Evolutionary conservation across 2,113 vertebrate genomes (phyloP).

Genomic region (Suricata suricatta): DNA sequence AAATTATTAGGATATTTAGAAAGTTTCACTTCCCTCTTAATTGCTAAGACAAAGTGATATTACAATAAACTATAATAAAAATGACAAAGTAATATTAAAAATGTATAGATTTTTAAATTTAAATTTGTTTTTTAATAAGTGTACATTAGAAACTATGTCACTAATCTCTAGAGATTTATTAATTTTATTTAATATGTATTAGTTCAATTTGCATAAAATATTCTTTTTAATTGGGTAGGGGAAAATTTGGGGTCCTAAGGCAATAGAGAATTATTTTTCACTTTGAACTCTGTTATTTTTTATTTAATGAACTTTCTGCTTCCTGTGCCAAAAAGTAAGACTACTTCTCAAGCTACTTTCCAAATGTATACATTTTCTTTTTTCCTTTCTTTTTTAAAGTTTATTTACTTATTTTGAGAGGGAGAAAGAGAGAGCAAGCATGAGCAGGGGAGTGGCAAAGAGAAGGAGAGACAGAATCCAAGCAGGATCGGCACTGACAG

Average conservation of each 20-base stretch:
- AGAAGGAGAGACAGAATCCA: no score
- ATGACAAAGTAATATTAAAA: not conserved
- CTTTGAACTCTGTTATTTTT: slow-evolving; percentile 15
- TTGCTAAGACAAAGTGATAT: not conserved
- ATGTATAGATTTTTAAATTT: not conserved
- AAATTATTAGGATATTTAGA: not conserved
- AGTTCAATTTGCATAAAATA: slow-evolving; percentile 3
- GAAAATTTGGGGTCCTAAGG: not conserved
- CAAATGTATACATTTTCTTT: slow-evolving; percentile 32
- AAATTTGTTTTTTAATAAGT: slow-evolving; percentile 36
- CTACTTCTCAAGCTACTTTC: not conserved
- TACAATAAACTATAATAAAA: not conserved
- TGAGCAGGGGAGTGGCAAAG: no score
- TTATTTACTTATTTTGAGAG: no score
- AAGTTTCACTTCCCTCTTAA: not conserved
- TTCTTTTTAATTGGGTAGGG: not conserved
- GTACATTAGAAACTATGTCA: not conserved
- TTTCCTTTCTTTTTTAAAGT: no score
- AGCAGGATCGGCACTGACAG: no score
- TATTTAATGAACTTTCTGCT: not conserved
- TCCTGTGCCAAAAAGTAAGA: not conserved
- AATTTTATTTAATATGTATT: slow-evolving; percentile 29
- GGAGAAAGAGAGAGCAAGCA: no score
- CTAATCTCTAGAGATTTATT: not conserved
- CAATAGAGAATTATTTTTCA: not conserved